Evolutionary conservation across 2,113 vertebrate genomes (phyloP).

Genomic region (Hirundichthys speculiger): DNA sequence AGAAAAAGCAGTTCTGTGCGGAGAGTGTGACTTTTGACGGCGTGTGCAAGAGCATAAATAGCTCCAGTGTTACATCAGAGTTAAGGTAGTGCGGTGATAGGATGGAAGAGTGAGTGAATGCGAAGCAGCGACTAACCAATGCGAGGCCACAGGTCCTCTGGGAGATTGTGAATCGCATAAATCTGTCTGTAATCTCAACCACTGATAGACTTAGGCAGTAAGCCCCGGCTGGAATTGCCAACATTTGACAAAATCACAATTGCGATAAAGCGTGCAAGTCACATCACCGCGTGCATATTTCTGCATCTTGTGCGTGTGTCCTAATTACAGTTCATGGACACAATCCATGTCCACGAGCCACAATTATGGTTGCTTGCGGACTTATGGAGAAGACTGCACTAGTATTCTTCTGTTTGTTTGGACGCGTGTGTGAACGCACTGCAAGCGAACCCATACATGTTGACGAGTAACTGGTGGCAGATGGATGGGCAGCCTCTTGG

Average conservation of each 20-base stretch:
- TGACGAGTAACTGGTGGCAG: slow-evolving; percentile 73
- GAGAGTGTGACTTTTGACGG: slow-evolving; percentile 35
- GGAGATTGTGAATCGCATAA: slow-evolving; percentile 75
- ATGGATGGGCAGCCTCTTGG: slow-evolving; percentile 73
- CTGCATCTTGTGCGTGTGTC: slow-evolving; percentile 40
- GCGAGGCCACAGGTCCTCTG: slow-evolving; percentile 67
- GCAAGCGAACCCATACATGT: slow-evolving; percentile 38
- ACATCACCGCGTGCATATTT: slow-evolving; percentile 39
- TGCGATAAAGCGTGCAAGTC: slow-evolving; percentile 40
- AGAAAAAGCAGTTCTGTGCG: slow-evolving; percentile 15
- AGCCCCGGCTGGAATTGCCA: slow-evolving; percentile 73
- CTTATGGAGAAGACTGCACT: slow-evolving; percentile 37
- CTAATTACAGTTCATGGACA: slow-evolving; percentile 55
- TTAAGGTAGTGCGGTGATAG: slow-evolving; percentile 26
- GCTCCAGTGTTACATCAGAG: slow-evolving; percentile 44
- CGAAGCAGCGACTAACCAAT: slow-evolving; percentile 74
- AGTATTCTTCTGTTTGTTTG: slow-evolving; percentile 55
- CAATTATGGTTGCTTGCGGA: slow-evolving; percentile 52
- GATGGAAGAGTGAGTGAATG: slow-evolving; percentile 62
- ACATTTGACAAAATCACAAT: slow-evolving; percentile 77
- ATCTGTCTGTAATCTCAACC: slow-evolving; percentile 81
- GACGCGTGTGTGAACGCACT: slow-evolving; percentile 43
- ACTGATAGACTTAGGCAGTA: slow-evolving; percentile 78
- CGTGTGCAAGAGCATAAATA: slow-evolving; percentile 25
- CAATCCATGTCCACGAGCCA: slow-evolving; percentile 50